Evolutionary conservation across 2,797 vertebrate species (phyloP), one percentile per base, ranked within the genome.

Genomic region (Setipinna tenuifilis): DNA sequence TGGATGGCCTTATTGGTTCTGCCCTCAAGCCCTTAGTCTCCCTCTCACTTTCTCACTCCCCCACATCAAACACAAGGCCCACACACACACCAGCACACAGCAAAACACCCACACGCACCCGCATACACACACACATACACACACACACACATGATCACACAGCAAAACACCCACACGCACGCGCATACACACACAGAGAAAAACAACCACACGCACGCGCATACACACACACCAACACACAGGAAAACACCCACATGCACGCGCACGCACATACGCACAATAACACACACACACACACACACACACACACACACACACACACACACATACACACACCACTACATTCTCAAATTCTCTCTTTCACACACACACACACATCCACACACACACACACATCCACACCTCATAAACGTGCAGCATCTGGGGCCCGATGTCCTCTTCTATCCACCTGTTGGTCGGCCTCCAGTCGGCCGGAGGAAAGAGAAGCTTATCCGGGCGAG

Each of bases 381-480:
- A 65, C 62, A 7, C 10, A 25, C 62, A 28, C 68, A 31, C 65
- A 71, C 50, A 54, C 50, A 54, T 7, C 31, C 65, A 71, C 93
- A 98, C 98, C 97, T 98, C 97, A 80, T 98, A 98, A 86, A 98
- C 95, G 61, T 98, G 97, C 85, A 97, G 95, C 84, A 98, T 95
- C 2, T 92, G 91, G 0, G 97, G 98, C 78, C 97, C 97, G 0
- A 97, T 88, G 0, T 98, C 96, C 87, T 94, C 91, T 88, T 97
- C 97, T 75, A 92, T 93, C 1, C 93, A 93, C 46, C 82, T 94
- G 86, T 94, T 96, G 92, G 90, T 92, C 62, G 88, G 90, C 21
- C 94, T 94, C 97, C 97, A 97, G 92, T 96, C 96, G 6, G 92
- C 90, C 41, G 94, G 92, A 0, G 97, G 96, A 88, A 98, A 95